Conservation (phyloP, 2,888 invertebrate species). For the Monoplex corrugatus region DNA sequence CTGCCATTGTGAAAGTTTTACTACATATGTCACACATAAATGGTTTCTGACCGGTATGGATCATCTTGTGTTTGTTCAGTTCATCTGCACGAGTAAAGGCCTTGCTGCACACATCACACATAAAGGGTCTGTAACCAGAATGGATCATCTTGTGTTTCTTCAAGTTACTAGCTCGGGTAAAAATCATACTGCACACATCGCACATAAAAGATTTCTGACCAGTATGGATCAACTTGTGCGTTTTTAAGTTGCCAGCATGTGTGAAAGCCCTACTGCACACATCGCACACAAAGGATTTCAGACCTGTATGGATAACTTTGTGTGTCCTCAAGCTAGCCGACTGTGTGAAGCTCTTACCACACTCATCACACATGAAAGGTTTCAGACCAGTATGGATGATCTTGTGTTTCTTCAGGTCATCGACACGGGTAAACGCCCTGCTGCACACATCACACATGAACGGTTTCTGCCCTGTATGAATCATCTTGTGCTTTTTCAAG, state of each 20-base stretch:
- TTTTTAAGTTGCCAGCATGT: background rate
- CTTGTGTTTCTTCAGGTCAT: constrained; percentile 8
- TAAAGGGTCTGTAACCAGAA: background rate
- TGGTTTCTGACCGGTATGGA: background rate
- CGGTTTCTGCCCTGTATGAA: background rate
- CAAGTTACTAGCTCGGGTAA: background rate
- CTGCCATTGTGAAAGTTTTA: background rate
- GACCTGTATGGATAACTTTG: constrained; percentile 1
- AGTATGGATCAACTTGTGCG: constrained; percentile 9
- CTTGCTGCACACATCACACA: background rate
- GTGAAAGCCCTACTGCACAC: background rate
- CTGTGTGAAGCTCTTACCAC: background rate
- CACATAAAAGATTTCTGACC: constrained; percentile 7
- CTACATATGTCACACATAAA: background rate
- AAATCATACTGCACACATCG: background rate
- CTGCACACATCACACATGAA: constrained; percentile 23
- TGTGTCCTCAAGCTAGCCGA: background rate
- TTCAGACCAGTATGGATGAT: background rate
- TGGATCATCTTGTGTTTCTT: constrained; percentile 29
- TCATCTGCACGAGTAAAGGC: constrained; percentile 3
- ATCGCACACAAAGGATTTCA: background rate
- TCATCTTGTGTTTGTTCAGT: constrained; percentile 21
- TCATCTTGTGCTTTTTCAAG: background rate
- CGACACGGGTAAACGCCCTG: background rate
- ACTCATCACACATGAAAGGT: background rate